Evolutionary conservation across 1,140 invertebrate genomes (phyloP).

Genomic region (Geopemphigus sp.): DNA sequence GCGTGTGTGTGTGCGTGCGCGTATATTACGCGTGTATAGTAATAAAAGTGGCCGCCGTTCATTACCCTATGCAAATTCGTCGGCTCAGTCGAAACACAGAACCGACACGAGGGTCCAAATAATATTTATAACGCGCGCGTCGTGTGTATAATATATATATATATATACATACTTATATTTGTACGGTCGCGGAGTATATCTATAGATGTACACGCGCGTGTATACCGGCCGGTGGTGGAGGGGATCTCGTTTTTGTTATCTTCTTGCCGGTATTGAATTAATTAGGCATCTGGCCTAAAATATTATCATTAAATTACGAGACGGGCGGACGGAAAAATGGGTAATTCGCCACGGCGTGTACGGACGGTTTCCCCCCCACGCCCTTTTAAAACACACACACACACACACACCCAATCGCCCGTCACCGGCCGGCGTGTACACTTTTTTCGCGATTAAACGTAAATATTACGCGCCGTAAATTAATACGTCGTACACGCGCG

Average conservation of each 20-base stretch:
- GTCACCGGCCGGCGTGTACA: too few species aligned
- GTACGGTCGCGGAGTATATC: too few species aligned
- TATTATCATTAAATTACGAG: constrained; percentile 44
- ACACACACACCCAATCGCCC: too few species aligned
- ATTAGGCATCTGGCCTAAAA: constrained; percentile 46
- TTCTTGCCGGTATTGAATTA: constrained; percentile 49
- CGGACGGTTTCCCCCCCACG: too few species aligned
- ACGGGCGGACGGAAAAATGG: constrained; percentile 19
- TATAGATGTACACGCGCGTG: neutral
- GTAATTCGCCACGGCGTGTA: neutral
- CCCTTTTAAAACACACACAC: too few species aligned
- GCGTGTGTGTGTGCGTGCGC: too few species aligned
- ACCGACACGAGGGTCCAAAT: constrained; percentile 43
- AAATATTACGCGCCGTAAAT: too few species aligned
- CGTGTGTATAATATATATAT: too few species aligned
- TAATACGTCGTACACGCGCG: too few species aligned
- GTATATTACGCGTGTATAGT: neutral
- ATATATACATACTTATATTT: too few species aligned
- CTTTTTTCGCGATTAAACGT: too few species aligned
- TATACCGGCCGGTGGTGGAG: neutral
- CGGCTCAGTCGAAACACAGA: constrained; percentile 8
- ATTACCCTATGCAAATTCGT: constrained; percentile 49
- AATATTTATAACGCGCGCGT: constrained; percentile 38
- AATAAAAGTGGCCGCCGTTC: constrained; percentile 46
- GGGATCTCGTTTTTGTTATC: constrained; percentile 47